Evolutionary conservation across 2,888 invertebrate genomes (phyloP).

Genomic region (Mayetiola destructor): DNA sequence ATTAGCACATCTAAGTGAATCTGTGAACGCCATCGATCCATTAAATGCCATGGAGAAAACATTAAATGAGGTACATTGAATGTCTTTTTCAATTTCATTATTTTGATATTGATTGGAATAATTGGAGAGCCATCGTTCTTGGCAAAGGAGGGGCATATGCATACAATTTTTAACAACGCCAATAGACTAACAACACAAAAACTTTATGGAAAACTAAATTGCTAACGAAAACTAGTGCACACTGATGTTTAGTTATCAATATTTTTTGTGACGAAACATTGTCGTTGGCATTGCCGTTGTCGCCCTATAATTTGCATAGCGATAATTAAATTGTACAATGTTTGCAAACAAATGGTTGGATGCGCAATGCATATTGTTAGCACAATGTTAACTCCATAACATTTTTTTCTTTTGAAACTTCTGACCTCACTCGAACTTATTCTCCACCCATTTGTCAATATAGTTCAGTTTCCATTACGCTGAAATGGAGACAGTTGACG

Average conservation of each 20-base stretch:
- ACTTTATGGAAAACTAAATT: too few relatives aligned
- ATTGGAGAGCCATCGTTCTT: too few relatives aligned
- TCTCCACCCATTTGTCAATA: constrained; percentile 10
- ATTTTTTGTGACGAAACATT: too few relatives aligned
- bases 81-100: background rate
- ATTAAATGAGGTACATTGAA: constrained; percentile 46
- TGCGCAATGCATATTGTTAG: constrained; percentile 8
- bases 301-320: too few relatives aligned
- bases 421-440: too few relatives aligned
- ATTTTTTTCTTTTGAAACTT: too few relatives aligned
- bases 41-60: constrained; percentile 88
- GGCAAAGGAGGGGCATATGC: background rate
- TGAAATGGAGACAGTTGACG: constrained; percentile 10
- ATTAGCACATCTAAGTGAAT: constrained; percentile 68
- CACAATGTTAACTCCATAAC: constrained; percentile 4
- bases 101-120: constrained; percentile 5
- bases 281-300: too few relatives aligned
- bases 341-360: constrained; percentile 10
- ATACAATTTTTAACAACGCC: background rate
- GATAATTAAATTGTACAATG: constrained; percentile 6
- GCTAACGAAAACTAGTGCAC: too few relatives aligned
- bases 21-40: constrained; percentile 78
- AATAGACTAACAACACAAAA: background rate
- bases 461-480: background rate
- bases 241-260: too few relatives aligned